These are phyloP conservation scores for Nezara viridula DNA, from an alignment of 2,888 invertebrate genomes.

Conservation along the genomic window DNA sequence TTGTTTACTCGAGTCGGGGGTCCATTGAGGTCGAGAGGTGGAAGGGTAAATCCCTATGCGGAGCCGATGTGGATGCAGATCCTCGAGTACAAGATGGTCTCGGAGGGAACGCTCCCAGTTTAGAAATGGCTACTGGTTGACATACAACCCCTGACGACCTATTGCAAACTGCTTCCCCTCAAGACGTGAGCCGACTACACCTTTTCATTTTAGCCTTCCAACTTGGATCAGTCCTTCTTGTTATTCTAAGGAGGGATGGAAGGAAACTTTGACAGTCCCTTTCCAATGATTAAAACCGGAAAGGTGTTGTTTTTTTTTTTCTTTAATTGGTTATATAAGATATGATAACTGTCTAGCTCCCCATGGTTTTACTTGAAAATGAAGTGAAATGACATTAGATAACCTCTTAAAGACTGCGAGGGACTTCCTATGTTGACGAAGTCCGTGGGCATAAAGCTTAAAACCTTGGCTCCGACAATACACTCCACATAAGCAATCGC, in stretches of 20 bases:
- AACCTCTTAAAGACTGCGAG: too few relatives aligned
- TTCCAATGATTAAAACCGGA: not conserved
- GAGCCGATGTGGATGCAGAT: not conserved
- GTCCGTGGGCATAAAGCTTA: too few relatives aligned
- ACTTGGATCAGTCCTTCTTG: not conserved
- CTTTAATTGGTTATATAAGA: not conserved
- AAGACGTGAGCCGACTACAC: conserved; percentile 1
- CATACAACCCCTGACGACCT: not conserved
- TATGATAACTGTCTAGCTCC: too few relatives aligned
- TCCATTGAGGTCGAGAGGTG: not conserved
- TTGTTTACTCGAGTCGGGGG: not conserved
- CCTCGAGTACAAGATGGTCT: not conserved
- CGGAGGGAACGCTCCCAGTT: not conserved
- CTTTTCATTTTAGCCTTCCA: conserved; percentile 26
- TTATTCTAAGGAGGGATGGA: not conserved
- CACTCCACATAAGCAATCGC: too few relatives aligned
- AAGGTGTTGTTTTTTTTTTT: not conserved
- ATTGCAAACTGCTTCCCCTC: conserved; percentile 31
- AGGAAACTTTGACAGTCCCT: not conserved
- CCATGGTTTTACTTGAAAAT: too few relatives aligned
- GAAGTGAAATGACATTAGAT: too few relatives aligned
- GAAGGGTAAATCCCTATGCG: not conserved
- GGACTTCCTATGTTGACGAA: too few relatives aligned
- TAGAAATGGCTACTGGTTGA: not conserved
- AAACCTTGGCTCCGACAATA: too few relatives aligned